Evolutionary conservation across 2,113 vertebrate species (phyloP), one percentile per base, ranked within the genome.

Genomic region (Excalfactoria chinensis): DNA sequence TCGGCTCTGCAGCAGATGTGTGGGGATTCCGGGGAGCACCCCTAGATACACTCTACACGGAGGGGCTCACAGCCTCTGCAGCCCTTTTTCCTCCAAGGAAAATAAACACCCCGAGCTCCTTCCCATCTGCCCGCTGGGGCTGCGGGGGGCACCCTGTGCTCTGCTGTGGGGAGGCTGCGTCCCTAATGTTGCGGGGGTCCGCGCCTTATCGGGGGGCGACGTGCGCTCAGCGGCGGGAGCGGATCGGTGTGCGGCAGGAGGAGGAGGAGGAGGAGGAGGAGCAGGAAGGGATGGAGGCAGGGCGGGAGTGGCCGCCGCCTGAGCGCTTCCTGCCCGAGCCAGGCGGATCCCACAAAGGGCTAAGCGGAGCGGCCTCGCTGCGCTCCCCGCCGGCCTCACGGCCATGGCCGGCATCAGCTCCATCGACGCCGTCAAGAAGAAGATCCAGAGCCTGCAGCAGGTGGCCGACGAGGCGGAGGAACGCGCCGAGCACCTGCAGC

Each of bases 361-460:
- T 92, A 13, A 59, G 70, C 53, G 48, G 58, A 34, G 35, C 69
- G 74, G 88, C 90, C 35, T 73, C 41, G 43, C n/a, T 6, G 56
- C 32, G 73, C n/a, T 59, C 53, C 32, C 77, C 34, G 32, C 70
- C 41, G 41, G 66, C 40, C 53, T 4, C 67, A 30, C 11, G 51
- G 78, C 70, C 78, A 93, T 98, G 97, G 95, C 97, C 44, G 85
- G 96, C 84, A 84, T 67, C 75, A 97, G 93, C 15, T 98, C 98
- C 21, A 96, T 99, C 48, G 98, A 98, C 13, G 94, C 98, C 6
- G 98, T 99, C 75, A 98, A 98, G 51, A 98, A 97, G 82, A 99
- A 99, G 92, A 99, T 99, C 67, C 98, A 98, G 95, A 97, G 63
- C 5, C 97, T 99, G 91, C 98, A 99, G 94, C 98, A 98, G 75